Conservation (phyloP, 2,888 invertebrate species). For the Oscheius sp. region DNA sequence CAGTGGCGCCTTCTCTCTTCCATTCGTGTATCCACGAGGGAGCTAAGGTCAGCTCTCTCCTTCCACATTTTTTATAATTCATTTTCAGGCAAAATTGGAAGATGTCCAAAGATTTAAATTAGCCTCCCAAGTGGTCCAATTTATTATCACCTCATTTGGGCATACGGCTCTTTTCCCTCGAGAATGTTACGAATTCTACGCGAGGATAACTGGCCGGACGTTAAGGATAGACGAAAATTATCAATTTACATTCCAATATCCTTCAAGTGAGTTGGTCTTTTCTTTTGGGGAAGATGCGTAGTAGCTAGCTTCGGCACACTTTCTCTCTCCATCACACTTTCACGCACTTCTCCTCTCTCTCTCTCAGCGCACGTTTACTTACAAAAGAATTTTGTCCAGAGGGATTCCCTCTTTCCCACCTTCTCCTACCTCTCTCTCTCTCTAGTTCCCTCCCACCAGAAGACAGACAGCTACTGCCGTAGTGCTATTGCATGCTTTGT, state of each 20-base stretch:
- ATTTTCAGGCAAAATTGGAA: constrained; percentile 86
- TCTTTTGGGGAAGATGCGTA: neutral
- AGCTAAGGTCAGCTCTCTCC: constrained; percentile 73
- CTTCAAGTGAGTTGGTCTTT: constrained; percentile 68
- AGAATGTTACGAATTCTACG: constrained; percentile 86
- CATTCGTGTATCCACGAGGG: constrained; percentile 94
- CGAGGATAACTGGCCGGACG: constrained; percentile 89
- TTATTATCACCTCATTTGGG: constrained; percentile 90
- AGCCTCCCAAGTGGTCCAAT: constrained; percentile 93
- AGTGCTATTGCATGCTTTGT: too few relatives aligned
- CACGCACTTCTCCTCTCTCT: too few relatives aligned
- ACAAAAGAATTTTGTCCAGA: neutral
- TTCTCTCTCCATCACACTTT: too few relatives aligned
- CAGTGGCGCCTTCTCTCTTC: constrained; percentile 93
- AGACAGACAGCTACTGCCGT: neutral
- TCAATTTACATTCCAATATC: constrained; percentile 84
- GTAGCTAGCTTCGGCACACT: too few relatives aligned
- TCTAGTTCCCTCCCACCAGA: neutral
- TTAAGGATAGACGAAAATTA: constrained; percentile 91
- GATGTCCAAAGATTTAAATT: constrained; percentile 89
- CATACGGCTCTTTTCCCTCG: constrained; percentile 90
- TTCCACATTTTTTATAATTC: neutral
- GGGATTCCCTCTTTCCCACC: neutral
- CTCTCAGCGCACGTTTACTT: neutral
- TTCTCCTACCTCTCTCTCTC: neutral